Evolutionary conservation across 2,888 invertebrate species (phyloP), one percentile per base, ranked within the genome.

Genomic region (Zelleria hepariella): DNA sequence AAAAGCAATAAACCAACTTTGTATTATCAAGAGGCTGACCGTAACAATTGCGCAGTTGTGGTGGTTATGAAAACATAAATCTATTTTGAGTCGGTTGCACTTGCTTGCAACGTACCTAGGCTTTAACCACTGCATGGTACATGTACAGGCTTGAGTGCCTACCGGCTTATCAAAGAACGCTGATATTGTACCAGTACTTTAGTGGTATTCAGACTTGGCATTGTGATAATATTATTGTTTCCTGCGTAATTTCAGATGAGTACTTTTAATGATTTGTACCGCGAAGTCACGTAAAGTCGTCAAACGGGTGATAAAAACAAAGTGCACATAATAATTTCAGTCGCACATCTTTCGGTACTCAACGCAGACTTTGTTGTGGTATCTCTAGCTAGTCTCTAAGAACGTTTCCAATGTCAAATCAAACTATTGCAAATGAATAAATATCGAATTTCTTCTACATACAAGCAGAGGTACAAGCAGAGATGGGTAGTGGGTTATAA

Each of bases 251-350:
- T 42, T 42, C 15, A 42, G 32, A 26, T 26, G n/a, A n/a, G n/a
- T n/a, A n/a, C n/a, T n/a, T n/a, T n/a, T n/a, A n/a, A n/a, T 58
- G 58, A 61, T 61, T 59, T 42, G 32, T 15, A 42, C 15, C 15
- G 32, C 15, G 32, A 42, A 42, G 15, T 42, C 32, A 32, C 32
- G 32, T 32, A 42, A n/a, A n/a, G 32, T 15, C 15, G 5, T 15
- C 15, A 4, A 42, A 15, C 10, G 15, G 32, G 1, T 4, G 15
- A 15, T 42, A 42, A 42, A n/a, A 42, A 42, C 32, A 42, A 5
- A 42, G 15, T 10, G 15, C 10, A 26, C 7, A 7, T 7, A 26
- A 42, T 42, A 15, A 42, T 5, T 10, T 42, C 32, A 32, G 10
- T 42, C 32, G 32, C 32, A 42, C 2, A 42, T 42, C 10, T 42